A percentile compares a stretch with the other conserved stretches of the same genome.
Evolutionary conservation across 2,113 vertebrate species (phyloP).

Genomic region (Podarcis raffonei): DNA sequence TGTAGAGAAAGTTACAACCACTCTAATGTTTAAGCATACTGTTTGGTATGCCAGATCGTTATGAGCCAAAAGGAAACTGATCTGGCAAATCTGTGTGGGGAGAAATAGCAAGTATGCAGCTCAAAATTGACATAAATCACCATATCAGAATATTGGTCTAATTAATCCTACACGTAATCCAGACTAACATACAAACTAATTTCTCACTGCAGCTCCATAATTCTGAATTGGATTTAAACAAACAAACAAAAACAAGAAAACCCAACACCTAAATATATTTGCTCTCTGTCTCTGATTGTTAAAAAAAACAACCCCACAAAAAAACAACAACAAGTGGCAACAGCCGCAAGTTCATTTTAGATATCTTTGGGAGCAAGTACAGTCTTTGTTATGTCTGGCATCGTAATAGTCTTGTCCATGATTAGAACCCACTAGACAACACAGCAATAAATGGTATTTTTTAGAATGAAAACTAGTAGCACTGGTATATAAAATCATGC

Average conservation of each 20-base stretch:
- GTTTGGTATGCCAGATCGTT: background rate
- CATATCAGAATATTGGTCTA: too few species aligned
- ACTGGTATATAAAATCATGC: too few species aligned
- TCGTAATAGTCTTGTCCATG: background rate
- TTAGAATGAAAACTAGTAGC: background rate
- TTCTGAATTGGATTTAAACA: background rate
- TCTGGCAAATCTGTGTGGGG: background rate
- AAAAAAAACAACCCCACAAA: too few species aligned
- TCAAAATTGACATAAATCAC: too few species aligned
- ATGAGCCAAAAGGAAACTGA: background rate
- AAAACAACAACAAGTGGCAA: slow-evolving; percentile 20
- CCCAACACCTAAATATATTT: background rate
- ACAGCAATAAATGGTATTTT: background rate
- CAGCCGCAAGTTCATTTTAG: slow-evolving; percentile 2
- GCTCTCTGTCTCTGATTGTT: background rate
- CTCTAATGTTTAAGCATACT: background rate
- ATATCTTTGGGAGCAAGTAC: slow-evolving; percentile 16
- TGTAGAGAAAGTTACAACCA: slow-evolving; percentile 10
- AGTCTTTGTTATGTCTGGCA: background rate
- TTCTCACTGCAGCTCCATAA: background rate
- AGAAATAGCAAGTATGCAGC: too few species aligned
- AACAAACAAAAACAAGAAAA: background rate
- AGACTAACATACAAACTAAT: too few species aligned
- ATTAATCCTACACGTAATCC: too few species aligned
- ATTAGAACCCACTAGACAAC: background rate